phyloP scores from a whole-genome alignment of 2,888 invertebrate species.

The Lasioglossum oenotherae region DNA sequence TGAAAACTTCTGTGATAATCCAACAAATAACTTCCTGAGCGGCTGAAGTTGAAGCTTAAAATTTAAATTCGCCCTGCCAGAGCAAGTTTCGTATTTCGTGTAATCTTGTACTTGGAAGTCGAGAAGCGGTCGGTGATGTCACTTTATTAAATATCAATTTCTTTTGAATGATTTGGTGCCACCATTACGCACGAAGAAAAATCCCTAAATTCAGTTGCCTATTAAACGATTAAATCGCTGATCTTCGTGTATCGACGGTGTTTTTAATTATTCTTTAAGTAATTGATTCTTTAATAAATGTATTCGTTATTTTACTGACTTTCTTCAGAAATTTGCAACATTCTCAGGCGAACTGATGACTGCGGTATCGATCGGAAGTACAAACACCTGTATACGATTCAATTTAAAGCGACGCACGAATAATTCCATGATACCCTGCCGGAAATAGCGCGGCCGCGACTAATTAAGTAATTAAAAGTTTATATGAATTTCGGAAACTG shows the following conservation, averaged over 20 bases:
- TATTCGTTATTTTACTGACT: not conserved
- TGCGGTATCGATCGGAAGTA: constrained; percentile 19
- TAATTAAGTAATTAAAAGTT: constrained; percentile 31
- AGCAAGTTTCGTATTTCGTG: not conserved
- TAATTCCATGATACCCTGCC: not conserved
- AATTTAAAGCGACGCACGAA: constrained; percentile 19
- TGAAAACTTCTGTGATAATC: not conserved
- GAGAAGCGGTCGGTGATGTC: not conserved
- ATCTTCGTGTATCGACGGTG: no score
- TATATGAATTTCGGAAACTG: constrained; percentile 15
- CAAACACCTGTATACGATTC: constrained; percentile 15
- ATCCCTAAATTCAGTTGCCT: not conserved
- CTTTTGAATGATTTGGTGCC: not conserved
- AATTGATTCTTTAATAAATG: not conserved
- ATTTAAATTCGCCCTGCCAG: not conserved
- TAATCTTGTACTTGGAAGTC: not conserved
- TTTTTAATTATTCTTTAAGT: no score
- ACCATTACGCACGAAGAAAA: not conserved
- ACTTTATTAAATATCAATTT: not conserved
- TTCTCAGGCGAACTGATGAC: not conserved
- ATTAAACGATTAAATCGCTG: not conserved
- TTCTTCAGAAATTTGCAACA: not conserved
- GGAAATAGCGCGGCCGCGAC: constrained; percentile 24
- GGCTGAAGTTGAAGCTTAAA: not conserved
- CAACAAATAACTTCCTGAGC: not conserved